Evolutionary conservation across 2,888 invertebrate species (phyloP), one percentile per base, ranked within the genome.

Genomic region (Nebria salina): DNA sequence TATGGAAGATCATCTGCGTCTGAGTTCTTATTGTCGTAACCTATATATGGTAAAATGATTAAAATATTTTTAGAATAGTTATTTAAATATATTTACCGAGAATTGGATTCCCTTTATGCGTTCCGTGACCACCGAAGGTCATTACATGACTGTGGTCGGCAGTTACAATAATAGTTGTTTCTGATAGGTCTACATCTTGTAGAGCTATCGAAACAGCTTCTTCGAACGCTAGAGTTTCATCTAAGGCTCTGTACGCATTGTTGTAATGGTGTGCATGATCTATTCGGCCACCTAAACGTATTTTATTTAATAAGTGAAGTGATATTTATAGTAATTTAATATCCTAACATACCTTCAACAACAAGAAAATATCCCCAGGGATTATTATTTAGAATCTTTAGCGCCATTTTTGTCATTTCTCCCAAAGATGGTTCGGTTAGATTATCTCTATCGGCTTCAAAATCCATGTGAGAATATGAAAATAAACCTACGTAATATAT

Each of bases 81-180:
- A 70, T 70, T 15, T 15, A 9, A 41, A 9, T 75, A 54, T 54
- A 54, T 54, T 54, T 54, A 80, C 80, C 80, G 26, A 80, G 86
- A 82, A 93, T 93, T 82, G 92, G 90, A 75, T 90, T 90, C 3
- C 93, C 93, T 70, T 93, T 89, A n/a, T 85, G 83, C 0, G 93
- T 91, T n/a, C 77, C 88, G 85, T 93, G 93, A 0, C 93, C 93
- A 84, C 92, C 93, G 25, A 93, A 89, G 5, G 92, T 91, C 75
- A 93, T 90, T 0, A 91, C 87, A 86, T 93, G 93, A 2, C 92
- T 92, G 85, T 93, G 93, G 87, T 93, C 93, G 0, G 93, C 92
- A 0, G 93, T 93, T 1, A 93, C 94, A 54, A 95, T 87, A 7
- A 94, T 90, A 42, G 95, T 87, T 0, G 95, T 94, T 82, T 95